phyloP scores from a whole-genome alignment of 2,797 vertebrate species.

The Coendou prehensilis region DNA sequence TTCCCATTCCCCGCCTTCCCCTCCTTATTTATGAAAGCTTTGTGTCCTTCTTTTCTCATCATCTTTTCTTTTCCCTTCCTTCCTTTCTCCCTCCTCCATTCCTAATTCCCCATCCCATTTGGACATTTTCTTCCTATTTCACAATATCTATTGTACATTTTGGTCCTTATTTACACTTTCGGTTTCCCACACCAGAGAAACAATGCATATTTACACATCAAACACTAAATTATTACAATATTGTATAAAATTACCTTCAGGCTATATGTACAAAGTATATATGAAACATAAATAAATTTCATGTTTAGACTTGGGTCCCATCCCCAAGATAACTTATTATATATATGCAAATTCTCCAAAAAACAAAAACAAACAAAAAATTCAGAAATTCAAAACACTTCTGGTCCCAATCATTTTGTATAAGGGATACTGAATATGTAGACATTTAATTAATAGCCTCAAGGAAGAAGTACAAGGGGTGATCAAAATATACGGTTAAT shows the following conservation, averaged over 20 bases:
- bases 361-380: neutral
- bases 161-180: neutral
- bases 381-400: neutral
- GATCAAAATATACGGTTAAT: neutral
- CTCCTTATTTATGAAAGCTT: neutral
- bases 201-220: neutral
- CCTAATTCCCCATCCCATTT: neutral
- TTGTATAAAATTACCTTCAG: neutral
- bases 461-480: neutral
- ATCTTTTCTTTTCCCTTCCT: neutral
- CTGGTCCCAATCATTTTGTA: neutral
- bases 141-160: neutral
- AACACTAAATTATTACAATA: neutral
- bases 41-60: neutral
- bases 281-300: neutral
- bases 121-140: neutral
- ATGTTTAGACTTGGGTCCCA: neutral
- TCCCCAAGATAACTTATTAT: neutral
- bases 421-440: neutral
- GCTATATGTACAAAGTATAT: neutral
- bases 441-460: constrained; percentile 16
- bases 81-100: neutral
- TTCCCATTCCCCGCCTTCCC: neutral
- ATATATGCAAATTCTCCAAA: neutral
- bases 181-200: neutral